Evolutionary conservation across 2,113 vertebrate species (phyloP).

Genomic region (Australoheros scitulus): DNA sequence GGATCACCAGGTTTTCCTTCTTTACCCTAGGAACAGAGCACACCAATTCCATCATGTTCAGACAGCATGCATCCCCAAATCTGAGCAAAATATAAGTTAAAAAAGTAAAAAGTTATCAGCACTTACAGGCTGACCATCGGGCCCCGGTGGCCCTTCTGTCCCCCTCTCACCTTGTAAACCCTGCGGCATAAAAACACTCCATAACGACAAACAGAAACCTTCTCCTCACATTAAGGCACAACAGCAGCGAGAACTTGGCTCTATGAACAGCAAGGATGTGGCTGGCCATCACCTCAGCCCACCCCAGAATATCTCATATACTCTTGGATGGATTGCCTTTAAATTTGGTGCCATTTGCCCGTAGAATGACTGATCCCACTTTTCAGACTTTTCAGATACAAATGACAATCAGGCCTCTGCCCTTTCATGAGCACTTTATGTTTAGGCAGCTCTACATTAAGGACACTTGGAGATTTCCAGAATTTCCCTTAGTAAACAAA

Average conservation of each 20-base stretch:
- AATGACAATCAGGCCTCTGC: background rate
- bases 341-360: background rate
- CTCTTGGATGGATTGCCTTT: background rate
- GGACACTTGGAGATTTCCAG: background rate
- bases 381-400: background rate
- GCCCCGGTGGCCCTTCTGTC: conserved; percentile 71
- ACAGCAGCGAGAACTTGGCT: background rate
- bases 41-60: background rate
- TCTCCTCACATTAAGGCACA: background rate
- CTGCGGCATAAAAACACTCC: conserved; percentile 47
- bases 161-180: conserved; percentile 77
- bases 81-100: background rate
- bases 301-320: background rate
- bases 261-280: fast-evolving
- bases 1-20: conserved; percentile 60
- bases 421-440: background rate
- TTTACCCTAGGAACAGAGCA: conserved; percentile 58
- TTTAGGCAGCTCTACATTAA: background rate
- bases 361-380: background rate
- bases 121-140: conserved; percentile 81
- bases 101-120: background rate
- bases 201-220: background rate
- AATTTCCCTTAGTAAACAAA: background rate
- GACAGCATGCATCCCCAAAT: background rate
- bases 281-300: background rate